Conservation (phyloP, 2,797 vertebrate genomes). For the Tadarida brasiliensis region DNA sequence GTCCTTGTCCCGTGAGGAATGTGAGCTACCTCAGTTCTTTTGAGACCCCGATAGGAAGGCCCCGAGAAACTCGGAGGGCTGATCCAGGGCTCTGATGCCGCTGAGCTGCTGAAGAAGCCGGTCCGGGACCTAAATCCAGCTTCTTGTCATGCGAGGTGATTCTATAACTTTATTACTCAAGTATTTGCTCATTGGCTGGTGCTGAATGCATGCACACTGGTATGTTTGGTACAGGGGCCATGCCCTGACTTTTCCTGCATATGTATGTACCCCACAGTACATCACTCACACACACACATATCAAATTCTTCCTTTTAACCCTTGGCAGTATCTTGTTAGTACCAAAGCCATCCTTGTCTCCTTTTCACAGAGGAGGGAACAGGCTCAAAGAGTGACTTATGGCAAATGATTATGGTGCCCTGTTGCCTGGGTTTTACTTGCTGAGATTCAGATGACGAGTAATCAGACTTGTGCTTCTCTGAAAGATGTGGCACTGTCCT, state of each 20-base stretch:
- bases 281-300: accelerated
- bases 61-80: neutral
- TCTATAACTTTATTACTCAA: neutral
- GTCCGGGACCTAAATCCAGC: neutral
- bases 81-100: neutral
- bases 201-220: too few relatives aligned
- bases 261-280: neutral
- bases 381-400: neutral
- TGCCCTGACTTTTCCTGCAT: neutral
- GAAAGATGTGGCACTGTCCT: neutral
- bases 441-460: neutral
- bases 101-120: neutral
- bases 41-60: neutral
- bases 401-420: too few relatives aligned
- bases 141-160: neutral
- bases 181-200: neutral
- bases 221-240: neutral
- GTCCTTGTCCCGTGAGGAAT: neutral
- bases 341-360: neutral
- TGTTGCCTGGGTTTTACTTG: neutral
- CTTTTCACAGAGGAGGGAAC: neutral
- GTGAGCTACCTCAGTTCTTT: neutral
- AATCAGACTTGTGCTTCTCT: neutral
- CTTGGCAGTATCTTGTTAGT: neutral
- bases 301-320: neutral